Evolutionary conservation across 2,113 vertebrate genomes (phyloP).

Genomic region (Pygathrix nemaeus): DNA sequence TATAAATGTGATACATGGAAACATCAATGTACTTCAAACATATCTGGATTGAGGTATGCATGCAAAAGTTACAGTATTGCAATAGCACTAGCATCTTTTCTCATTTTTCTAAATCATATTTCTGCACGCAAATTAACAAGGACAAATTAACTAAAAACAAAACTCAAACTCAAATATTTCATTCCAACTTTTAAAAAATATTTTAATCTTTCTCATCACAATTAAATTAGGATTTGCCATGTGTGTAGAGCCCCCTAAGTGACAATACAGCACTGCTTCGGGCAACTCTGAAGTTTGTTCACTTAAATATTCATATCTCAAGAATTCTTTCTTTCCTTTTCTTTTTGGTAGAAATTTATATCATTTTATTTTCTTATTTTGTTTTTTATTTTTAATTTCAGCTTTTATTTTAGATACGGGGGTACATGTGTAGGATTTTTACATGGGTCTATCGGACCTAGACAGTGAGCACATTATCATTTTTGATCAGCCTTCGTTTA

Average conservation of each 20-base stretch:
- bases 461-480: no score
- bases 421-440: no score
- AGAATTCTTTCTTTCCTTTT: neutral
- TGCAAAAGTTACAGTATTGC: neutral
- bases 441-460: no score
- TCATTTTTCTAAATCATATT: neutral
- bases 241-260: neutral
- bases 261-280: neutral
- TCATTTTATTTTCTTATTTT: no score
- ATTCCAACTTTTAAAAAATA: neutral
- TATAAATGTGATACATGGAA: neutral
- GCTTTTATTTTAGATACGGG: no score
- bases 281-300: neutral
- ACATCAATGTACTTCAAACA: neutral
- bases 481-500: neutral
- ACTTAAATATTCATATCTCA: neutral
- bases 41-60: neutral
- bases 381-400: no score
- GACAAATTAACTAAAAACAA: neutral
- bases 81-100: neutral
- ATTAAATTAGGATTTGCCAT: neutral
- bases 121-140: neutral
- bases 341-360: neutral
- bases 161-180: neutral
- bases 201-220: neutral